Evolutionary conservation across 2,113 vertebrate species (phyloP).

Genomic region (Murina feae): DNA sequence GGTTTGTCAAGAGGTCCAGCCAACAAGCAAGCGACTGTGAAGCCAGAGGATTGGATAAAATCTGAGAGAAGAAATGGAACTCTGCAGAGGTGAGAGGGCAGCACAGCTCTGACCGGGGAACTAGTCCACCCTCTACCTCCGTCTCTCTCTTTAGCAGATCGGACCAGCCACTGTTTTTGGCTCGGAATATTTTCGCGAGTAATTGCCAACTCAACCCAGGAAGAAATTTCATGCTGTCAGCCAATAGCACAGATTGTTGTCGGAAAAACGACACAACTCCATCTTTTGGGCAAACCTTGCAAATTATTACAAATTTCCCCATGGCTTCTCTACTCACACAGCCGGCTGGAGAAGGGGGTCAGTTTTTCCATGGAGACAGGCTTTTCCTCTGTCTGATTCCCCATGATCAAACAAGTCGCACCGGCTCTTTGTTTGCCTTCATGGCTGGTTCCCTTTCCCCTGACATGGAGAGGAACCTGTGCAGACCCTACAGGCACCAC

Average conservation of each 20-base stretch:
- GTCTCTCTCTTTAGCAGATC: background rate
- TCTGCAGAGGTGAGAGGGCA: background rate
- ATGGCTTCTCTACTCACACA: background rate
- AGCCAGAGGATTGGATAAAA: background rate
- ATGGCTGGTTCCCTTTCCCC: background rate
- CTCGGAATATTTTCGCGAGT: constrained; percentile 37
- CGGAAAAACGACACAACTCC: constrained; percentile 61
- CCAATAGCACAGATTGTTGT: constrained; percentile 59
- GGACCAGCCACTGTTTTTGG: constrained; percentile 3
- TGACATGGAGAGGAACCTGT: background rate
- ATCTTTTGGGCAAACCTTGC: constrained; percentile 64
- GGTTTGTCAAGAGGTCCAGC: background rate
- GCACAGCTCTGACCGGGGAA: accelerated
- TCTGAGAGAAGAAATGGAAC: background rate
- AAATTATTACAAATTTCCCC: constrained; percentile 56
- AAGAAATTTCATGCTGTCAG: constrained; percentile 66
- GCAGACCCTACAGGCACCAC: background rate
- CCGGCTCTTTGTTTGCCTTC: background rate
- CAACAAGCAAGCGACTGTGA: background rate
- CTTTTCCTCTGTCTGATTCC: background rate
- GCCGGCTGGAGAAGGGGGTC: constrained; percentile 45
- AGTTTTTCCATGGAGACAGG: constrained; percentile 52
- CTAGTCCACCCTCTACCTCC: background rate
- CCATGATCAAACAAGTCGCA: background rate
- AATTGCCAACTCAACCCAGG: constrained; percentile 22